phyloP scores from a whole-genome alignment of 2,797 vertebrate genomes.

The Sebastiscus tertius region DNA sequence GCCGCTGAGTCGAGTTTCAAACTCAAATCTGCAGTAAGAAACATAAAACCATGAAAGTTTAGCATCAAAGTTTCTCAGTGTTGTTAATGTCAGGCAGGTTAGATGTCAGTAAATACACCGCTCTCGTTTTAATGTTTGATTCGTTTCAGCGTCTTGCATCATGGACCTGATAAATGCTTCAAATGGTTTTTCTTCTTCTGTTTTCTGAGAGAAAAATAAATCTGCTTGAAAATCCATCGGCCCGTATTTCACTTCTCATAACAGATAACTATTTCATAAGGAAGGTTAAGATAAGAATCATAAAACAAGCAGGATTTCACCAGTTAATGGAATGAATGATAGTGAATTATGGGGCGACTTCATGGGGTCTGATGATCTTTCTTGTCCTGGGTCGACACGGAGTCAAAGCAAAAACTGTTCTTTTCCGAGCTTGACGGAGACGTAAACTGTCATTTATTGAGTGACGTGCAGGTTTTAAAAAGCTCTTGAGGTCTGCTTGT shows the following conservation, averaged over 20 bases:
- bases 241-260: neutral
- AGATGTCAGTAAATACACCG: neutral
- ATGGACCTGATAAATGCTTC: neutral
- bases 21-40: neutral
- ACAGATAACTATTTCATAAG: neutral
- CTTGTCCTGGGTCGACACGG: neutral
- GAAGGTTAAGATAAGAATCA: neutral
- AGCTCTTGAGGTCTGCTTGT: neutral
- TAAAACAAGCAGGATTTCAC: neutral
- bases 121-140: neutral
- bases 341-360: neutral
- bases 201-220: neutral
- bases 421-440: too few relatives aligned
- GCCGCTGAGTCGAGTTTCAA: neutral
- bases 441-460: too few relatives aligned
- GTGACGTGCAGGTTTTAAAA: too few relatives aligned
- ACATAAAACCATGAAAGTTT: neutral
- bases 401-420: neutral
- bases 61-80: neutral
- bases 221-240: neutral
- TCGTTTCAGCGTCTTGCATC: slow-evolving; percentile 27
- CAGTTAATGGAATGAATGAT: neutral
- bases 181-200: neutral
- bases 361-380: neutral
- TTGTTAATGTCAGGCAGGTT: neutral